Conservation (phyloP, 2,113 vertebrate genomes). For the Paralichthys olivaceus region DNA sequence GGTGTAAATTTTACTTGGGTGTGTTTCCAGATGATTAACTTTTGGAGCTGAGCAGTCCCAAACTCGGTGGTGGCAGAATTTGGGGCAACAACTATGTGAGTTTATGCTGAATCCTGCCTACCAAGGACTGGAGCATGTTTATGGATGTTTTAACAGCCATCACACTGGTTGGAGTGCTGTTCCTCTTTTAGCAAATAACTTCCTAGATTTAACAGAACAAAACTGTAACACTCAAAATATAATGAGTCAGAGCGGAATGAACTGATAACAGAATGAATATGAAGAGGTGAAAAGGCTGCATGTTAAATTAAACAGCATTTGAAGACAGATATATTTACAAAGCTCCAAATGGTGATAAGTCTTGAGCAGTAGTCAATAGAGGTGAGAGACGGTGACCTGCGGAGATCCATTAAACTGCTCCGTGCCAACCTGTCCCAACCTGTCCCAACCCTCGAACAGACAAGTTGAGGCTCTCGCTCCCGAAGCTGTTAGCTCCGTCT, state of each 20-base stretch:
- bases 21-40: no score
- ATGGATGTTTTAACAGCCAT: no score
- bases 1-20: no score
- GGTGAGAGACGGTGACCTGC: constrained; percentile 48
- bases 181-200: no score
- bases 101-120: no score
- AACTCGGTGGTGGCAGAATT: no score
- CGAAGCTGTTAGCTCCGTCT: constrained; percentile 78
- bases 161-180: no score
- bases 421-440: constrained; percentile 33
- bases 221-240: not conserved
- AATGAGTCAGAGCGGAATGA: not conserved
- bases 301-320: constrained; percentile 12
- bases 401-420: constrained; percentile 51
- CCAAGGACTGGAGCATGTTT: no score
- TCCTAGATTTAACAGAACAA: not conserved
- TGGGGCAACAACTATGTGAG: no score
- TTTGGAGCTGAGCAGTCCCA: no score
- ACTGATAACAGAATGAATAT: not conserved
- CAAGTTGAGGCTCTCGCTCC: constrained; percentile 34
- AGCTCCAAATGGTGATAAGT: constrained; percentile 29
- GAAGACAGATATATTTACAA: constrained; percentile 13
- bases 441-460: constrained; percentile 28
- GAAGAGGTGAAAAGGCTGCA: not conserved
- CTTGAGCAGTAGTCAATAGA: constrained; percentile 37